phyloP scores from a whole-genome alignment of 1,140 invertebrate species.

The Drosophila saltans region DNA sequence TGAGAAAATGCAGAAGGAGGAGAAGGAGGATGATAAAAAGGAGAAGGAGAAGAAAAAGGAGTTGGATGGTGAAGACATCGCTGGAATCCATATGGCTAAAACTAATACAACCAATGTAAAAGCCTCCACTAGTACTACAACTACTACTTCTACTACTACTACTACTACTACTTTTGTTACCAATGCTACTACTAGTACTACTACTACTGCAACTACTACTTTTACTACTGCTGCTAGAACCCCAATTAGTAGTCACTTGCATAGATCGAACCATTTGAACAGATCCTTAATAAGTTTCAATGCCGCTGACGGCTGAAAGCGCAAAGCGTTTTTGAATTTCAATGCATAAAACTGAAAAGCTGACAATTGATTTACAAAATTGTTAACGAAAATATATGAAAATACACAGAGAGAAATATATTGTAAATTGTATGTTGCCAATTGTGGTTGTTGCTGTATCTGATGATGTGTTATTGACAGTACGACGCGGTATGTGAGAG shows the following conservation, averaged over 20 bases:
- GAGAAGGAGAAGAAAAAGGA: conserved; percentile 5
- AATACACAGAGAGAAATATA: conserved; percentile 12
- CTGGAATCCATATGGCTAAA: conserved; percentile 9
- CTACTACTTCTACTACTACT: conserved; percentile 37
- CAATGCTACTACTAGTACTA: conserved; percentile 27
- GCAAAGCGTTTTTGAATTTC: conserved; percentile 75
- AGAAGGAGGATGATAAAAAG: conserved; percentile 10
- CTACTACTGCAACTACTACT: conserved; percentile 15
- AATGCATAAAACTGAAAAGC: conserved; percentile 74
- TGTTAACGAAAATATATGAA: conserved; percentile 15
- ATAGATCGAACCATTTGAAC: conserved; percentile 66
- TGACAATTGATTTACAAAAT: conserved; percentile 16
- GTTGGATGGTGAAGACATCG: not conserved
- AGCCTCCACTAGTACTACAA: conserved; percentile 38
- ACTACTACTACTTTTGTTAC: conserved; percentile 19
- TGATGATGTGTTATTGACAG: conserved; percentile 57
- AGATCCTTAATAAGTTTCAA: conserved; percentile 72
- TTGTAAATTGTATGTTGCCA: conserved; percentile 56
- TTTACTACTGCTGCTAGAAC: conserved; percentile 42
- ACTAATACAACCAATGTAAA: conserved; percentile 17
- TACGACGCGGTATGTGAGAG: conserved; percentile 51
- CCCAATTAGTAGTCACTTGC: conserved; percentile 63
- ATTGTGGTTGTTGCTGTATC: conserved; percentile 80
- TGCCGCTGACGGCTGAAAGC: conserved; percentile 46
- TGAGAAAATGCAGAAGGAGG: conserved; percentile 35